phyloP scores from a whole-genome alignment of 92 coral and sea anemone species.

The Epizoanthus ramosus region DNA sequence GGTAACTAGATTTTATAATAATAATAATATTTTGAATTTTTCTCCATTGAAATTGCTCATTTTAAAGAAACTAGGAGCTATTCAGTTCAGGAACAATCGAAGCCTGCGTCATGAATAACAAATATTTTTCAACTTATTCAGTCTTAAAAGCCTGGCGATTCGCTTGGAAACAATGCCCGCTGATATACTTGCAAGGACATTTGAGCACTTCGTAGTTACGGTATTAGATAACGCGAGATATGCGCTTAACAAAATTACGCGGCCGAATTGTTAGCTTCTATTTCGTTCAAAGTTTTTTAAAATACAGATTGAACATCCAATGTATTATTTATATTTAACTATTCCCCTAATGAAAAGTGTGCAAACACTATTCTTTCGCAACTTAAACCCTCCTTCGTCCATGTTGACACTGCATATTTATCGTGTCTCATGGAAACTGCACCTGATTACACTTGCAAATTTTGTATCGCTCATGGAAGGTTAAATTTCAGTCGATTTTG shows the following conservation, averaged over 20 bases:
- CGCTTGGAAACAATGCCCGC: not conserved
- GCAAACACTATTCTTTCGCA: not conserved
- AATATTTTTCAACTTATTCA: constrained; percentile 2
- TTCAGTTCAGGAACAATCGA: not conserved
- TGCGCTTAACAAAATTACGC: too few relatives aligned
- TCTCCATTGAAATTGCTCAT: not conserved
- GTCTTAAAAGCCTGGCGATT: not conserved
- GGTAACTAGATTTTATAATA: not conserved
- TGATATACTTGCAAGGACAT: not conserved
- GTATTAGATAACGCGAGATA: too few relatives aligned
- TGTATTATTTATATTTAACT: not conserved
- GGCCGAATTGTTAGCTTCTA: not conserved
- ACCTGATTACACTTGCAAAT: constrained; percentile 6
- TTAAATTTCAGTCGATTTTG: not conserved
- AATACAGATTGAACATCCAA: not conserved
- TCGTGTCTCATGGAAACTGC: constrained; percentile 21
- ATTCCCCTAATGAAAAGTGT: constrained; percentile 16
- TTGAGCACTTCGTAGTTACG: not conserved
- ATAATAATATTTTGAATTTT: too few relatives aligned
- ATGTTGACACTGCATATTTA: constrained; percentile 16
- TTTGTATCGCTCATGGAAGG: not conserved
- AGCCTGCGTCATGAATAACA: constrained; percentile 16
- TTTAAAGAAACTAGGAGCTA: constrained; percentile 10
- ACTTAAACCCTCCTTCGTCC: not conserved
- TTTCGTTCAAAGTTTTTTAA: not conserved